Base-by-base conservation (phyloP, 1,140 invertebrate species). In the Cherax destructor region DNA sequence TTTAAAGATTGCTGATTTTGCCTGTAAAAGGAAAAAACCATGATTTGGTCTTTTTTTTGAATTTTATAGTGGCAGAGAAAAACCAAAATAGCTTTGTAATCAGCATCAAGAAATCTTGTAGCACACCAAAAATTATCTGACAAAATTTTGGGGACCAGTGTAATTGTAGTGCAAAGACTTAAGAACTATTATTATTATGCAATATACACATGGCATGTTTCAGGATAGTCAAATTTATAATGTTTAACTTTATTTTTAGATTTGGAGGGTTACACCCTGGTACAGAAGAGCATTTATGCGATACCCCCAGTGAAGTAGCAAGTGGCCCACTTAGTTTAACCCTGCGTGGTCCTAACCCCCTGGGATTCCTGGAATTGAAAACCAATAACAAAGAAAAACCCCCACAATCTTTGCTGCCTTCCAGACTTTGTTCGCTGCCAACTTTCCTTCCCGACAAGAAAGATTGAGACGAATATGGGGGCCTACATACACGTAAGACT, bases 401-500 rank as follows among this genome's bases (percentile, higher is more conserved):
- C 97, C 97, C 95, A 99, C 98, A 65, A 97, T 99, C 93, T 99
- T 99, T 94, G 96, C 97, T 92, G 97, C 97, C 78, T 97, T 99
- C 30, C 98, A 96, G 93, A 94, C 94, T 52, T 93, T 96, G 93
- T 93, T 52, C 92, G 76, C 96, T 86, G 96, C 97, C 13, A 96
- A 97, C 93, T 94, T 98, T 87, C 96, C 96, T 18, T 96, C 96
- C 52, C 96, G 96, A 92, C 96, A 97, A 93, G 98, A 99, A 92
- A 97, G 98, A 94, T 94, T 98, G 79, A 95, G 97, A 77, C 96
- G 98, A 92, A 97, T 99, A 94, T 99, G 98, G 98, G 98, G 99
- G 95, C 98, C 98, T 86, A 98, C 97, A 65, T 99, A 99, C 94
- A 92, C 91, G 92, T 93, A 61, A 93, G 92, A 77, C n/a, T 90